Evolutionary conservation across 2,113 vertebrate species (phyloP), one percentile per base, ranked within the genome.

Genomic region (Pelmatolapia mariae): DNA sequence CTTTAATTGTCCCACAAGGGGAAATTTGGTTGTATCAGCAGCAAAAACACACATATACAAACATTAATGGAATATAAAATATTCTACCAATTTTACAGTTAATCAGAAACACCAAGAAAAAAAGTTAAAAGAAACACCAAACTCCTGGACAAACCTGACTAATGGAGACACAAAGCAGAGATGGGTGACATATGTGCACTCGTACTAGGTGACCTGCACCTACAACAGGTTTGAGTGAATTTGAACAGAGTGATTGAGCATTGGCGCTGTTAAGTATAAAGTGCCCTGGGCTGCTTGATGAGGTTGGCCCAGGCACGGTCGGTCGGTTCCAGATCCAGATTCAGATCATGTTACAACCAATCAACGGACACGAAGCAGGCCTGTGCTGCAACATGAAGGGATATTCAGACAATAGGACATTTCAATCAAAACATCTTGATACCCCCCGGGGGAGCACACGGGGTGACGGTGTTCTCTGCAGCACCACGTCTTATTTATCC

Each of bases 401-500:
- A 12, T 61, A 63, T 56, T 78, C 40, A 79, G 52, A 68, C 85
- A 56, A 31, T 38, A 54, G 84, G 66, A 84, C 36, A 53, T 50
- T 33, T 90, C 89, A 9, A 38, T 73, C 83, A 19, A 80, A 86
- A 89, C 85, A 81, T 82, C 82, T 2, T 33, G 63, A 10, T 33
- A 12, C 36, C 80, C 81, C 71, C 33, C 7, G 16, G 29, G 29
- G 66, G 59, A 91, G 79, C 89, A 92, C 86, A 93, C 78, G 91
- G 81, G 68, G 71, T 3, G 33, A 9, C 26, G 19, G 2, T 12
- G 43, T 76, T 12, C 43, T 47, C 1, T 71, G 38, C 38, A 71
- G 63, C 53, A 53, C 78, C 81, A 24, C 61, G 2, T 33, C 86
- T 95, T 84, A 93, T 94, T 95, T 92, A 96, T 94, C 95, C 85